These are phyloP conservation scores for Colostygia pectinataria DNA, from an alignment of 2,888 invertebrate genomes.

Conservation along the genomic window DNA sequence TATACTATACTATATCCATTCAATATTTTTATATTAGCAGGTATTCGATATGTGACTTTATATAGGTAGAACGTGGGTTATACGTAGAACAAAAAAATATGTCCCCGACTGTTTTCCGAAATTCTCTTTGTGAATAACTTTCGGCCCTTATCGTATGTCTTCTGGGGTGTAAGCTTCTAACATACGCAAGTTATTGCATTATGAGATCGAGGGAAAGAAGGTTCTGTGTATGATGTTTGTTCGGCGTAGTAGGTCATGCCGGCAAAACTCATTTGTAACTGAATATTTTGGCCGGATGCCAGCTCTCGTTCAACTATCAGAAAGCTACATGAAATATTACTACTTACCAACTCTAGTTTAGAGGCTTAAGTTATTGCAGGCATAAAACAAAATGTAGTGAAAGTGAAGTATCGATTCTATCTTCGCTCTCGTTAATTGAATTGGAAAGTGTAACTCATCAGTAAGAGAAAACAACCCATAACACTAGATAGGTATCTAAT, in stretches of 20 bases:
- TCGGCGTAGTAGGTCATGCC: constrained; percentile 33
- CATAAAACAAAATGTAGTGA: constrained; percentile 21
- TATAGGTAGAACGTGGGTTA: too few species aligned
- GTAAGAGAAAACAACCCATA: constrained; percentile 27
- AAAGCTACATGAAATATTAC: constrained; percentile 42
- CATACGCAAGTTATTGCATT: constrained; percentile 33
- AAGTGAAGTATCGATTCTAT: constrained; percentile 20
- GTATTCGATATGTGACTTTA: too few species aligned
- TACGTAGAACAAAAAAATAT: constrained; percentile 16
- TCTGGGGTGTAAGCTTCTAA: constrained; percentile 25
- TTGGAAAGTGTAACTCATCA: constrained; percentile 23
- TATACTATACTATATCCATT: too few species aligned
- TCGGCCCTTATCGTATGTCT: constrained; percentile 24
- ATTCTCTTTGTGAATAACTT: constrained; percentile 23
- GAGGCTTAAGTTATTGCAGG: constrained; percentile 28
- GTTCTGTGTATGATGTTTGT: constrained; percentile 33
- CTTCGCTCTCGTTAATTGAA: constrained; percentile 16
- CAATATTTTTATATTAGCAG: too few species aligned
- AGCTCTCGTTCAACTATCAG: constrained; percentile 49
- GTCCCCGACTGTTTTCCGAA: constrained; percentile 8
- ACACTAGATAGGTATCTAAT: too few species aligned
- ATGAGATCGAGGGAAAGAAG: constrained; percentile 24
- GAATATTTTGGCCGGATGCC: constrained; percentile 63
- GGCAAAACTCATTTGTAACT: constrained; percentile 54
- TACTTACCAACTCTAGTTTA: constrained; percentile 29